Conservation (phyloP, 2,113 vertebrate species). For the Pao palembangensis region DNA sequence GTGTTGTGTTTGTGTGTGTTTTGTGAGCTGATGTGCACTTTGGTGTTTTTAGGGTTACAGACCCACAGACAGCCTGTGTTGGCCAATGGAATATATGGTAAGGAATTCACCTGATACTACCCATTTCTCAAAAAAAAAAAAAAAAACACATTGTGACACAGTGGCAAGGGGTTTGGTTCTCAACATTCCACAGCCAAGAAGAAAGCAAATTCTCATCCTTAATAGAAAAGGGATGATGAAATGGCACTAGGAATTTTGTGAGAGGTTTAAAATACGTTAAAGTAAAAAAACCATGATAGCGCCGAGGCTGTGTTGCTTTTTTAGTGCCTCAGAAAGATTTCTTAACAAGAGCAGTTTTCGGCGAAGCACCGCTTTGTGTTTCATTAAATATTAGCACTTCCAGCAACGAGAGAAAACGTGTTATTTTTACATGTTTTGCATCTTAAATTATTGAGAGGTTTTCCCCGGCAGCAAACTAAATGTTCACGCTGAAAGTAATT, state of each 20-base stretch:
- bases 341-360: slow-evolving; percentile 4
- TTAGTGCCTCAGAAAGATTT: slow-evolving; percentile 5
- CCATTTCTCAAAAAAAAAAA: slow-evolving; percentile 18
- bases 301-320: background rate
- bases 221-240: background rate
- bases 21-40: slow-evolving; percentile 66
- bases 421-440: background rate
- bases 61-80: slow-evolving; percentile 59
- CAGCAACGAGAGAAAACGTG: background rate
- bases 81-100: slow-evolving; percentile 78
- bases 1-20: slow-evolving; percentile 33
- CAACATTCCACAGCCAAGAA: background rate
- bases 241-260: background rate
- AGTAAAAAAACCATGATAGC: background rate
- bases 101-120: slow-evolving; percentile 52
- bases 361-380: background rate
- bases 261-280: background rate
- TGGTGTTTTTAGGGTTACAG: slow-evolving; percentile 75
- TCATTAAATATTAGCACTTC: background rate
- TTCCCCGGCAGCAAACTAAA: background rate
- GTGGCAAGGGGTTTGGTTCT: slow-evolving; percentile 28
- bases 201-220: too few species aligned
- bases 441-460: background rate
- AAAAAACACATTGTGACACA: slow-evolving; percentile 16
- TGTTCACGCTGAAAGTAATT: background rate